phyloP scores from a whole-genome alignment of 2,113 vertebrate species.

The Castor canadensis region DNA sequence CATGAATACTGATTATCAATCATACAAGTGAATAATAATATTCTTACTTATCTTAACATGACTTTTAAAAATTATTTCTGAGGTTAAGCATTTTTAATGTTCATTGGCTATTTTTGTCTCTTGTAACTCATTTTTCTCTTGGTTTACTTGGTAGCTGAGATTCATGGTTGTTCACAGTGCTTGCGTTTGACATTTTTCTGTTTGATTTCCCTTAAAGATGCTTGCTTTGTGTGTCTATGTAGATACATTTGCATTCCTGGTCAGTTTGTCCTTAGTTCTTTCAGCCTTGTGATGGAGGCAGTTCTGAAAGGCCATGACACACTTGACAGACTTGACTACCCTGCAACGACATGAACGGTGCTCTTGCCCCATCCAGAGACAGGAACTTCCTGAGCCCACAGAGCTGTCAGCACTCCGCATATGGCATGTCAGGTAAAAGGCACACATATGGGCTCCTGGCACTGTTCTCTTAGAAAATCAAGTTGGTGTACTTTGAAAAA shows the following conservation, averaged over 20 bases:
- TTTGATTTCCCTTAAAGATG: not conserved
- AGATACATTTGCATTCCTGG: not conserved
- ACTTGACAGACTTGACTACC: not conserved
- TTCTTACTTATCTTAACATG: not conserved
- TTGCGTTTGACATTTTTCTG: not conserved
- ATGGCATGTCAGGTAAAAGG: not conserved
- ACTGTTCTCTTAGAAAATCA: not conserved
- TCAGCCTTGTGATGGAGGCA: not conserved
- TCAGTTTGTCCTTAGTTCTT: not conserved
- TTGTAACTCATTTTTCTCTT: not conserved
- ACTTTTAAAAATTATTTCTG: not conserved
- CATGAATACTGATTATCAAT: not conserved
- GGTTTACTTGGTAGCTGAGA: not conserved
- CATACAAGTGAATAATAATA: not conserved
- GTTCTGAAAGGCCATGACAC: not conserved
- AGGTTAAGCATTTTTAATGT: not conserved
- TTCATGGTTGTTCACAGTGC: not conserved
- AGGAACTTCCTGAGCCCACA: not conserved
- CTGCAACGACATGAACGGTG: not conserved
- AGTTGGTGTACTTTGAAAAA: not conserved
- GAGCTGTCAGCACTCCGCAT: fast-evolving
- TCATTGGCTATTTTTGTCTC: not conserved
- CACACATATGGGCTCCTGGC: not conserved
- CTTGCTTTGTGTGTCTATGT: not conserved
- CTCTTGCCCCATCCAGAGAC: not conserved